Base-by-base conservation (phyloP, 2,888 invertebrate species). In the Imbricaverruca yamaguchii region DNA sequence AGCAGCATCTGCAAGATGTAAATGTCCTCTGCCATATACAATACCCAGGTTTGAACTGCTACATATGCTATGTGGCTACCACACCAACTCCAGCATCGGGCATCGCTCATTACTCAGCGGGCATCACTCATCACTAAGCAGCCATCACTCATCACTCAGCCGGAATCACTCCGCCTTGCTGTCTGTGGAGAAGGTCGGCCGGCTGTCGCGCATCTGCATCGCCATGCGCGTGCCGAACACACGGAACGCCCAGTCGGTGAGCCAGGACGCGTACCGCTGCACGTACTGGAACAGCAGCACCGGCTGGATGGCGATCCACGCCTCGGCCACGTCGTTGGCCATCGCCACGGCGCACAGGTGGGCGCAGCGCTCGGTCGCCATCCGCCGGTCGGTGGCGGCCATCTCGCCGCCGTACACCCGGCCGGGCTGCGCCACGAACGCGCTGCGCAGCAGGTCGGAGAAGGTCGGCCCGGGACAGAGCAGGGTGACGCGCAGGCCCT, bases 381-480 rank as follows among this genome's bases (percentile, higher is more conserved):
- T 89, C 80, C 87, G 85, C 78, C 85, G 85, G 83, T 88, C 88
- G 39, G 84, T 85, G 1, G 85, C 69, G 8, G 84, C 82, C 80
- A 86, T 85, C 0, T 85, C 82, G 80, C 87, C 85, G 9, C 85
- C 69, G 25, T 23, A 79, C 57, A 91, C 92, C 87, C 91, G 87
- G 81, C 91, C 91, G 2, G 87, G 84, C 84, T 89, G 89, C 11
- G 88, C 91, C 0, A 93, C 94, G 85, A 92, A 93, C 83, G 92
- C 90, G 85, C 91, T 90, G 63, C 89, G 86, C 63, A 93, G 88
- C 83, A 94, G 90, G 84, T 92, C 90, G 0, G 93, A 92, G 85
- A 91, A 91, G 23, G 92, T 90, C 7, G 94, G 93, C 10, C 94
- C 94, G 0, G 94, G 94, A 85, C 93, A 93, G 63, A 93, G 88